phyloP scores from a whole-genome alignment of 2,888 invertebrate genomes.

The Lasioglossum vierecki region DNA sequence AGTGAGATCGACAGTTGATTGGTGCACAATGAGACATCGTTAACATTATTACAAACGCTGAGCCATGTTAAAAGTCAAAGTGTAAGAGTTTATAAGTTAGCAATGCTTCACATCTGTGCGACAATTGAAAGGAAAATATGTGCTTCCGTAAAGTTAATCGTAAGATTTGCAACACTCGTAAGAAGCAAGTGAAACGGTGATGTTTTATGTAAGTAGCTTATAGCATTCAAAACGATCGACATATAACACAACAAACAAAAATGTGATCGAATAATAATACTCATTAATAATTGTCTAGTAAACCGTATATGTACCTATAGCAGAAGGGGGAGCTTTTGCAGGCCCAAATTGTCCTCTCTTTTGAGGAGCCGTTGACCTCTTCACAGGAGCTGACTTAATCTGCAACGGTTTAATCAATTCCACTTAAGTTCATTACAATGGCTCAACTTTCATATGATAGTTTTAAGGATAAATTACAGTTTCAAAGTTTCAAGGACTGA shows the following conservation, averaged over 20 bases:
- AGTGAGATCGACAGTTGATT: slow-evolving; percentile 48
- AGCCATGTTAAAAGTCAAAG: slow-evolving; percentile 54
- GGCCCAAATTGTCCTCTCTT: slow-evolving; percentile 82
- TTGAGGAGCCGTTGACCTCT: slow-evolving; percentile 75
- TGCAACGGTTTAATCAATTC: slow-evolving; percentile 53
- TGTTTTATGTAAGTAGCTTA: slow-evolving; percentile 13
- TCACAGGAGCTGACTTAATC: slow-evolving; percentile 81
- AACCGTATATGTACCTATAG: slow-evolving; percentile 72
- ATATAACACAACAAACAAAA: slow-evolving; percentile 18
- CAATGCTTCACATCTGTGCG: slow-evolving; percentile 46
- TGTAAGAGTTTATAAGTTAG: slow-evolving; percentile 51
- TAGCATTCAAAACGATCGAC: slow-evolving; percentile 37
- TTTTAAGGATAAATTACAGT: background rate
- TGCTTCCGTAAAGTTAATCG: slow-evolving; percentile 49
- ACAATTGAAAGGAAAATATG: slow-evolving; percentile 30
- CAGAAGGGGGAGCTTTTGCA: slow-evolving; percentile 74
- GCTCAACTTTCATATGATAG: background rate
- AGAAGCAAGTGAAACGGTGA: slow-evolving; percentile 11
- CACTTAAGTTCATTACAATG: background rate
- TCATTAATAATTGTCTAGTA: background rate
- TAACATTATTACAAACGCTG: slow-evolving; percentile 40
- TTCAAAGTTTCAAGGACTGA: background rate
- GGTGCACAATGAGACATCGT: slow-evolving; percentile 36
- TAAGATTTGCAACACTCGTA: slow-evolving; percentile 24
- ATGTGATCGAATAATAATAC: slow-evolving; percentile 10